Evolutionary conservation across 1,140 invertebrate genomes (phyloP), one percentile per base, ranked within the genome.

Genomic region (Tetramorium alpestre): DNA sequence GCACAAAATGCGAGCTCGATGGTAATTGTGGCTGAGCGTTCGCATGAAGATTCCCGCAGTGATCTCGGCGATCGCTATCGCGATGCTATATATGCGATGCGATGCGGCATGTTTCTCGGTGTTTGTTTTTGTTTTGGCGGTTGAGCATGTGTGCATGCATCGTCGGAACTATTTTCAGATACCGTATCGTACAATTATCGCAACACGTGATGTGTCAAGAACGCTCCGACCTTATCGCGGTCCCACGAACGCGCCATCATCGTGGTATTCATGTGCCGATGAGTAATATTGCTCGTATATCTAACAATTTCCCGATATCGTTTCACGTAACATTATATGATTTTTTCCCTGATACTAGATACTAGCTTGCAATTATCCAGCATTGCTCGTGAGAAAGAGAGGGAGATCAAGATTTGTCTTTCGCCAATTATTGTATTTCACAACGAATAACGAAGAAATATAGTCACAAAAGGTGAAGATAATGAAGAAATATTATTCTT

Each of bases 141-240:
- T 47, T 41, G 54, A 22, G 60, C 13, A 49, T 51, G 33, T 33
- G 47, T n/a, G 28, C 64, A 41, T 28, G 58, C 51, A 62, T 69
- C 82, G 62, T 13, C 41, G n/a, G 28, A 60, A 49, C 65, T 90
- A 81, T 86, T 91, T 90, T 80, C 22, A 90, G 73, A 87, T 87
- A 18, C 28, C 11, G 6, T 82, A 86, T 88, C 89, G 65, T 78
- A 84, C 80, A 6, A 54, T 88, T 90, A 88, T 90, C 89, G 78
- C 89, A 47, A 73, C 87, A 75, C 82, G 77, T 77, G 81, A 86
- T 85, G 73, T 76, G 56, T 51, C 65, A 38, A 80, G 73, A 88
- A 64, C 64, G 80, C 18, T 38, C 18, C 44, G 70, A 69, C 28
- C 33, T 91, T 91, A 90, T 91, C 89, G 13, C 25, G 28, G 3